phyloP scores from a whole-genome alignment of 35 echinoderm and acorn worm genomes.

The Apostichopus japonicus region DNA sequence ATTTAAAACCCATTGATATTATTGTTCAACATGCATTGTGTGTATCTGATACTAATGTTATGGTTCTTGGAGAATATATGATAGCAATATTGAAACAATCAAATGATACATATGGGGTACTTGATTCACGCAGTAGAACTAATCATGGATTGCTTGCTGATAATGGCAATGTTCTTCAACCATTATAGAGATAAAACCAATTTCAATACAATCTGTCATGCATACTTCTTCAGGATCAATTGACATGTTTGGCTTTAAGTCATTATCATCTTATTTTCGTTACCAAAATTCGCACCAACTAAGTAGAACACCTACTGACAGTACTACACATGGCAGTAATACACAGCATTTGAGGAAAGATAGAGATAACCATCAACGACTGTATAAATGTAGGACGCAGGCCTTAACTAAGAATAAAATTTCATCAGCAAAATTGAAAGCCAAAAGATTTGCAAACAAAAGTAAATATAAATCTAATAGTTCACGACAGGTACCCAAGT shows the following conservation, averaged over 20 bases:
- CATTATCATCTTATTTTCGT: background rate
- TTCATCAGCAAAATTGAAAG: background rate
- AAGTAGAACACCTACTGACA: background rate
- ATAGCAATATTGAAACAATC: background rate
- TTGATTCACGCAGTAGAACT: constrained; percentile 4
- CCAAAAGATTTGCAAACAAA: too few relatives aligned
- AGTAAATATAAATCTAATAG: too few relatives aligned
- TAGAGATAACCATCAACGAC: background rate
- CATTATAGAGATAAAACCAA: background rate
- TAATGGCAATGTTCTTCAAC: background rate
- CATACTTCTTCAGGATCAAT: background rate
- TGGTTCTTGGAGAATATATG: background rate
- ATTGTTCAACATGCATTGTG: background rate
- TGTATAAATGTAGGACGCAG: background rate
- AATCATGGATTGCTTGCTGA: background rate
- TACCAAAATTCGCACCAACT: background rate
- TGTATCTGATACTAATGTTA: background rate
- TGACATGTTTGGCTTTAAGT: background rate
- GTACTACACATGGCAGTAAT: background rate
- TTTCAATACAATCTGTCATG: background rate
- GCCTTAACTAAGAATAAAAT: background rate
- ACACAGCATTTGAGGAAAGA: background rate
- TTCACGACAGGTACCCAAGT: too few relatives aligned
- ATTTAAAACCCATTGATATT: background rate
- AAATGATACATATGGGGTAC: background rate